Evolutionary conservation across 2,113 vertebrate species (phyloP).

Genomic region (Anarrhichthys ocellatus): DNA sequence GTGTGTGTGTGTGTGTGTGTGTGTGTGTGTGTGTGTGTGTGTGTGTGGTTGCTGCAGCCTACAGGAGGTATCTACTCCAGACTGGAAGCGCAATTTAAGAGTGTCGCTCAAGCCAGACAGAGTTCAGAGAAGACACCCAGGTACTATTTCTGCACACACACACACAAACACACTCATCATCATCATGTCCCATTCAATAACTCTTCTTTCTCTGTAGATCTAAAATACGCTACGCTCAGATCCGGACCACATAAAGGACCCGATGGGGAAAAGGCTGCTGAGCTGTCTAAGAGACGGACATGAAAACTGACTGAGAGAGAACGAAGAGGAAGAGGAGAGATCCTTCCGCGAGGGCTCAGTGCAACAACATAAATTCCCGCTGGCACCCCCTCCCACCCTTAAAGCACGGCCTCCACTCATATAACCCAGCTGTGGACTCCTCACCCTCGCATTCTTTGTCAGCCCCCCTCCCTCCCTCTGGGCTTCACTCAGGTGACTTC

Average conservation of each 20-base stretch:
- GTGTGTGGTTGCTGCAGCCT: slow-evolving; percentile 74
- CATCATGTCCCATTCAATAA: neutral
- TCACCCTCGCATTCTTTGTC: neutral
- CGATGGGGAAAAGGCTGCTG: neutral
- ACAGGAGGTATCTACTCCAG: slow-evolving; percentile 93
- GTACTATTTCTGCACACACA: slow-evolving; percentile 49
- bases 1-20: too few species aligned
- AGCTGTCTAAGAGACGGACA: slow-evolving; percentile 7
- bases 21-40: neutral
- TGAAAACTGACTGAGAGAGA: neutral
- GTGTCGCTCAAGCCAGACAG: slow-evolving; percentile 85
- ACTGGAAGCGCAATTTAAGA: slow-evolving; percentile 92
- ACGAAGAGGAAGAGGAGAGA: slow-evolving; percentile 17
- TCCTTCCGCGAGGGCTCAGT: neutral
- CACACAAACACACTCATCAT: too few species aligned
- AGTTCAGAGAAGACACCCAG: slow-evolving; percentile 86
- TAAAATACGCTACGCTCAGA: slow-evolving; percentile 74
- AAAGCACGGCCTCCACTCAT: neutral
- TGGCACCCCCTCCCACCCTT: neutral
- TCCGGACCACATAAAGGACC: slow-evolving; percentile 65
- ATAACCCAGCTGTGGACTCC: slow-evolving; percentile 10
- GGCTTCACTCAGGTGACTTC: slow-evolving; percentile 62
- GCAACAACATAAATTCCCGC: neutral
- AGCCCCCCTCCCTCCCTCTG: neutral
- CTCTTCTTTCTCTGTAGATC: slow-evolving; percentile 53